Conservation (phyloP, 2,113 vertebrate species). For the Mionectes macconnelli region DNA sequence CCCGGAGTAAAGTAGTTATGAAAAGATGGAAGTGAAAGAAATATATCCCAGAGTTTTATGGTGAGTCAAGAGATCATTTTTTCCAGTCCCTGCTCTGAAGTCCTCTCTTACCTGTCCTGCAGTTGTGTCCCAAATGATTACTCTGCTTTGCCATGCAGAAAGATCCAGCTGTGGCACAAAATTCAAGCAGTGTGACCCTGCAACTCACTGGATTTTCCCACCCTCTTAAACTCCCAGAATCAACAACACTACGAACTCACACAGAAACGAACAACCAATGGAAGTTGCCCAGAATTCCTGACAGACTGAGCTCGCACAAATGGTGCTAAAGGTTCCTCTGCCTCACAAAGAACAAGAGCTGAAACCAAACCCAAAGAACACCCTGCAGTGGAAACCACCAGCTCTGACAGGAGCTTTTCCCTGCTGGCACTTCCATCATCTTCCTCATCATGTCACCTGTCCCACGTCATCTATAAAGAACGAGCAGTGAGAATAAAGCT, state of each 20-base stretch:
- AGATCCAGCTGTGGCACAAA: neutral
- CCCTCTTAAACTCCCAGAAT: neutral
- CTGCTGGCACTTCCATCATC: neutral
- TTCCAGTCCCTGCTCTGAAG: neutral
- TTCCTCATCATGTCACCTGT: neutral
- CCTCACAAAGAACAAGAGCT: neutral
- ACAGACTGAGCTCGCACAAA: neutral
- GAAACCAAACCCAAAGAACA: neutral
- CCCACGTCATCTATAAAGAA: neutral
- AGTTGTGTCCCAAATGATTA: neutral
- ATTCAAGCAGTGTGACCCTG: neutral
- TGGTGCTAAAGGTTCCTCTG: neutral
- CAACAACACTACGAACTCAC: rapidly evolving
- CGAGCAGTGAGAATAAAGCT: neutral
- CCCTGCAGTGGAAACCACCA: neutral
- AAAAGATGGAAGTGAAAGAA: neutral
- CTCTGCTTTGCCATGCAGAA: neutral
- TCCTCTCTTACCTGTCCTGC: neutral
- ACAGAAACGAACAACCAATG: neutral
- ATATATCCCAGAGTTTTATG: neutral
- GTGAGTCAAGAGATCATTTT: neutral
- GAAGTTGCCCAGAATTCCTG: neutral
- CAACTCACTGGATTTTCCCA: neutral
- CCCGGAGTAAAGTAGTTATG: neutral
- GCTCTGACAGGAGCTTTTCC: neutral